A percentile compares a stretch with the other conserved stretches of the same genome.
Conservation (phyloP, 2,797 vertebrate species). For the Natrix natrix region DNA sequence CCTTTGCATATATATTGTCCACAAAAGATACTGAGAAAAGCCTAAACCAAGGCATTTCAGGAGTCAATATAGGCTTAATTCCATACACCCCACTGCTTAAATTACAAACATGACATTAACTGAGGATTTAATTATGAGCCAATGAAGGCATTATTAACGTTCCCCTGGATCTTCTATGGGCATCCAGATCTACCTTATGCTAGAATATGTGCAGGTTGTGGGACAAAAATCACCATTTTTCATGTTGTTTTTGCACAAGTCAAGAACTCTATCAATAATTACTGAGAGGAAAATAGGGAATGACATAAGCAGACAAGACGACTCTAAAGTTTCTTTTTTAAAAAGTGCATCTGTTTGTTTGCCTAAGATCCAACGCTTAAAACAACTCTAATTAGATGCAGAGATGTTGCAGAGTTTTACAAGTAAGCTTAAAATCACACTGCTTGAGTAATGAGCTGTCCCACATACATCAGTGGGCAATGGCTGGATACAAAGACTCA, state of each 20-base stretch:
- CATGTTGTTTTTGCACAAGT: neutral
- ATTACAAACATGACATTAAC: neutral
- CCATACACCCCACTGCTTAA: neutral
- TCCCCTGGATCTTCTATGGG: neutral
- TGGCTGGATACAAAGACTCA: neutral
- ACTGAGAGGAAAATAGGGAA: slow-evolving; percentile 17
- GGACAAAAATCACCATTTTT: neutral
- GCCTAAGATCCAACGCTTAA: slow-evolving; percentile 30
- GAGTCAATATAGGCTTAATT: neutral
- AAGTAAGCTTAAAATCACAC: slow-evolving; percentile 5
- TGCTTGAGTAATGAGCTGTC: slow-evolving; percentile 2
- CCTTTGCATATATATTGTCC: slow-evolving; percentile 39
- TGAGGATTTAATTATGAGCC: neutral
- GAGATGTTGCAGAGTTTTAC: slow-evolving; percentile 16
- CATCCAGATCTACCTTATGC: neutral
- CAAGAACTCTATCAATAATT: slow-evolving; percentile 28
- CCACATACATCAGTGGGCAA: neutral
- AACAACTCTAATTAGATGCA: slow-evolving; percentile 37
- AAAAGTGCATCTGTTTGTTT: slow-evolving; percentile 31
- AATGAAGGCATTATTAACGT: neutral
- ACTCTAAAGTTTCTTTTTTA: slow-evolving; percentile 39
- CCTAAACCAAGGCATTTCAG: neutral
- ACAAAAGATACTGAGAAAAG: neutral
- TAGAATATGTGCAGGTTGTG: neutral
- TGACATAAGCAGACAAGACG: slow-evolving; percentile 41